Base-by-base conservation (phyloP, 2,888 invertebrate genomes). In the Caenorhabditis sp. region DNA sequence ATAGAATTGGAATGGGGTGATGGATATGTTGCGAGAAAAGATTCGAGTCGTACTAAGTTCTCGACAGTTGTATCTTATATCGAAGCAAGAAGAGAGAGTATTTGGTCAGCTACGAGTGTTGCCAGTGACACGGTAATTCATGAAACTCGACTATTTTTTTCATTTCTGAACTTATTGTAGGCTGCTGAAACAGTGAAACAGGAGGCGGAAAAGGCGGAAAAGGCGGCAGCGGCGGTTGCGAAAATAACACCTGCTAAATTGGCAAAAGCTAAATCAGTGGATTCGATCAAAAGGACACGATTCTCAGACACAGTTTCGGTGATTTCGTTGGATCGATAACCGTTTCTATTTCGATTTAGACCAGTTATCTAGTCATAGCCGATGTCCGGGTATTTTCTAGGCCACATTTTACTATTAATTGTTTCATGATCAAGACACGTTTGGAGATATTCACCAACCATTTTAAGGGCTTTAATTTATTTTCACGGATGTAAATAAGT, bases 11-110 rank as follows among this genome's bases (percentile, higher is more conserved):
- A 82, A 50, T 82, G 76, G 70, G 71, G 78, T 53, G 81, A 81
- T 59, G 82, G 81, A 19, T 82, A 81, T 58, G 82, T 82, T 53
- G 78, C 77, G 57, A 55, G 82, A 49, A 81, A 81, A 37, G 81
- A 81, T 62, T 82, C 82, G 17, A 81, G 68, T 53, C 68, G 66
- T 64, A 82, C 82, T 17, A 82, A 82, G 69, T 82, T 82, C 72
- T 81, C 82, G 12, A 82, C 82, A 2, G 77, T 77, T 19, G 81
- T 82, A 12, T 76, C 79, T 12, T 82, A 79, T 58, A 82, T 82
- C 50, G 82, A 82, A 50, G 78, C 80, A 0, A 62, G 80, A 64
- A 65, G 80, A 57, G 74, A 75, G 50, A 78, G 80, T 59, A 68
- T 80, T 23, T 80, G 80, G 80, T 77, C 77, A 21, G 68, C 65